These are phyloP conservation scores for Athrips mouffetella DNA, from an alignment of 2,888 invertebrate species.

Conservation along the genomic window DNA sequence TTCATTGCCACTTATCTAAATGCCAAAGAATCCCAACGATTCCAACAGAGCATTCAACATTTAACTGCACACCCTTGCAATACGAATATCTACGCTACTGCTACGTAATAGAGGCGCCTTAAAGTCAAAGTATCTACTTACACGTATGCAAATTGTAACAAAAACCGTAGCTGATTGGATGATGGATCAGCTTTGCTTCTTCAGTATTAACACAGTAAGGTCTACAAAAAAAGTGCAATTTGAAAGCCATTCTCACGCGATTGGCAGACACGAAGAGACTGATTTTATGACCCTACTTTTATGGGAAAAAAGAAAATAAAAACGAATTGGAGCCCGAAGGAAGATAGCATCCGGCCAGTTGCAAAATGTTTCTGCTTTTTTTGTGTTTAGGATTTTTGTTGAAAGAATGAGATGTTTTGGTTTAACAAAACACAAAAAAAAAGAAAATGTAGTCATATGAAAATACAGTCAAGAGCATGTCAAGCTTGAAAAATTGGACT, in stretches of 20 bases:
- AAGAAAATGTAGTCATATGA: no score
- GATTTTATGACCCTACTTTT: neutral
- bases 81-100: no score
- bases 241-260: slow-evolving; percentile 9
- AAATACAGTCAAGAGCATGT: no score
- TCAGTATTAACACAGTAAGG: slow-evolving; percentile 6
- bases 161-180: slow-evolving; percentile 6
- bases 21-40: neutral
- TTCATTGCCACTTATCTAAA: neutral
- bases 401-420: no score
- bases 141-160: neutral
- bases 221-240: neutral
- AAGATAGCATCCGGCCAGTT: slow-evolving; percentile 9
- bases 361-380: neutral
- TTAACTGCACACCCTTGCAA: no score
- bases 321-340: neutral
- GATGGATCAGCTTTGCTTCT: slow-evolving; percentile 3
- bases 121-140: no score
- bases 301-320: neutral
- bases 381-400: neutral
- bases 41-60: no score
- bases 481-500: no score
- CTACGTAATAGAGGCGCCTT: no score
- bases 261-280: neutral
- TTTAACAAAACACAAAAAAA: no score